A percentile compares a stretch with the other conserved stretches of the same genome.
phyloP scores from a whole-genome alignment of 1,140 invertebrate species.

The Proales similis region DNA sequence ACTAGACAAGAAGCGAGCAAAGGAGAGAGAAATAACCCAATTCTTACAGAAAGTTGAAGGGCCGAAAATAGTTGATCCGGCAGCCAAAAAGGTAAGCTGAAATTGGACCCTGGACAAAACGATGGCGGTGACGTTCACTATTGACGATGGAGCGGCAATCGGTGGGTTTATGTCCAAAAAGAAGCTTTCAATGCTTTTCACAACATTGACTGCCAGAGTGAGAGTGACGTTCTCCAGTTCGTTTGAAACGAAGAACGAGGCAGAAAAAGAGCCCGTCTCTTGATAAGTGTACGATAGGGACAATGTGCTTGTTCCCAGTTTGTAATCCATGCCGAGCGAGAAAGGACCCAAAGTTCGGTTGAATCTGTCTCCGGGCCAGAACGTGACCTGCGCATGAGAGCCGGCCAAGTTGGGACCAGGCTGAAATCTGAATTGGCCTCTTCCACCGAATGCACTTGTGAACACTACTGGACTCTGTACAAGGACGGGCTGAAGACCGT shows the following conservation, averaged over 20 bases:
- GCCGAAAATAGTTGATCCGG: too few relatives aligned
- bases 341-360: slow-evolving; percentile 10
- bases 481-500: background rate
- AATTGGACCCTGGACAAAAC: slow-evolving; percentile 7
- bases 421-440: slow-evolving; percentile 17
- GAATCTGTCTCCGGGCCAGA: slow-evolving; percentile 17
- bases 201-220: slow-evolving; percentile 7
- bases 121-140: background rate
- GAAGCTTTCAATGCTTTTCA: slow-evolving; percentile 8
- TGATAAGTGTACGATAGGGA: background rate
- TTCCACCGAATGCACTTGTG: slow-evolving; percentile 7
- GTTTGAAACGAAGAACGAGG: slow-evolving; percentile 6
- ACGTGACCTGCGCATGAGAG: slow-evolving; percentile 10
- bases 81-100: too few relatives aligned
- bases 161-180: slow-evolving; percentile 4
- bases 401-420: background rate
- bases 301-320: slow-evolving; percentile 1
- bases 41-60: too few relatives aligned
- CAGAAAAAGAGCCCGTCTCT: background rate
- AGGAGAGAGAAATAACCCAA: too few relatives aligned
- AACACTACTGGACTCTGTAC: slow-evolving; percentile 20
- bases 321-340: slow-evolving; percentile 20
- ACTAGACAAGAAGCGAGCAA: too few relatives aligned
- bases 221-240: background rate
- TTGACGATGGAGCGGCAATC: background rate